Conservation (phyloP, 2,797 vertebrate genomes). For the Sebastes goodei region DNA sequence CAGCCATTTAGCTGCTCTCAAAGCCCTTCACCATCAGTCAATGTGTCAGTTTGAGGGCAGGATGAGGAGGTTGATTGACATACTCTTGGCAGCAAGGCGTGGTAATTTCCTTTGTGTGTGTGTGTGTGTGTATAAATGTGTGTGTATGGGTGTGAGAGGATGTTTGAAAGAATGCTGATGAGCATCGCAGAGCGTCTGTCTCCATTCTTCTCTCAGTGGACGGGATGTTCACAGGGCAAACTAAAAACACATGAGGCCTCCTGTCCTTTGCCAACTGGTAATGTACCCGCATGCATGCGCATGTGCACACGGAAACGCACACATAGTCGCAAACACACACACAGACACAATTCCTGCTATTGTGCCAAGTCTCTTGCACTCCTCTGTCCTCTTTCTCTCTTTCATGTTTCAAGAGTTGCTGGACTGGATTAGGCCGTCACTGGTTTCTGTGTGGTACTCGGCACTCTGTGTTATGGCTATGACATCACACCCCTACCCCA, state of each 20-base stretch:
- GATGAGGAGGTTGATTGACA: conserved; percentile 73
- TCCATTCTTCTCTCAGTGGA: conserved; percentile 77
- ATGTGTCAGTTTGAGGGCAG: conserved; percentile 74
- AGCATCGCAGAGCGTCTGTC: conserved; percentile 76
- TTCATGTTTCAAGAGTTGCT: conserved; percentile 76
- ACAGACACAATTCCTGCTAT: conserved; percentile 50
- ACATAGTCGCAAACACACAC: neutral
- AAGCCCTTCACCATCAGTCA: conserved; percentile 76
- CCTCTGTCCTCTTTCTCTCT: conserved; percentile 58
- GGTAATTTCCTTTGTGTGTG: conserved; percentile 69
- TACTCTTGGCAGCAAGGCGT: conserved; percentile 69
- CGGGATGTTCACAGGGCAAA: conserved; percentile 81
- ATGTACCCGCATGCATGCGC: conserved; percentile 66
- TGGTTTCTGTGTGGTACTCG: conserved; percentile 64
- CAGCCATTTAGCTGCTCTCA: conserved; percentile 72
- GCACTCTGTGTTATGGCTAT: conserved; percentile 64
- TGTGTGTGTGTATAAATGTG: conserved; percentile 22
- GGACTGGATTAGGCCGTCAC: conserved; percentile 67
- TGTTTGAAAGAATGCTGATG: conserved; percentile 76
- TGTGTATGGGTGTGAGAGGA: conserved; percentile 68
- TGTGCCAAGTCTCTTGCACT: conserved; percentile 60
- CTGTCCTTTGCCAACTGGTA: conserved; percentile 77
- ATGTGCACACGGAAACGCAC: conserved; percentile 3
- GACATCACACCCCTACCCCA: conserved; percentile 76
- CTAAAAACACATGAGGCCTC: conserved; percentile 79